Conservation (phyloP, 2,888 invertebrate genomes). For the Mycogona germanica region DNA sequence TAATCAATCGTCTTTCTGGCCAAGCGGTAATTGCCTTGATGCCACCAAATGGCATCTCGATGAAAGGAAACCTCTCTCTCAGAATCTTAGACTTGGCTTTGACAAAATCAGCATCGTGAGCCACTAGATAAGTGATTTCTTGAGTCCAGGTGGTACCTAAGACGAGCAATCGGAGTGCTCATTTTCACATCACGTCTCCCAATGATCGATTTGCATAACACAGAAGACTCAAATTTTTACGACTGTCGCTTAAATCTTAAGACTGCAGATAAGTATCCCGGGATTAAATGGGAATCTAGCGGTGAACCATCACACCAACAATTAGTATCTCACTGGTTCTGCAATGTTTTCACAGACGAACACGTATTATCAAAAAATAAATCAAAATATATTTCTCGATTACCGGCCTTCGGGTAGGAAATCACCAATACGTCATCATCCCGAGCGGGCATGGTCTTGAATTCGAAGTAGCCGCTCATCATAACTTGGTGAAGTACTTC, state of each 20-base stretch:
- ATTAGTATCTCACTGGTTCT: too few relatives aligned
- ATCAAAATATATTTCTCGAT: too few relatives aligned
- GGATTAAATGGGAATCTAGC: too few relatives aligned
- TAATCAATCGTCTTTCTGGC: slow-evolving; percentile 43
- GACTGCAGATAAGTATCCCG: too few relatives aligned
- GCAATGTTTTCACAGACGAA: too few relatives aligned
- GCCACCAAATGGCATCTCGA: slow-evolving; percentile 41
- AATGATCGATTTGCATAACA: too few relatives aligned
- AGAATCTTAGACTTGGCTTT: slow-evolving; percentile 49
- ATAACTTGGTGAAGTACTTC: background rate
- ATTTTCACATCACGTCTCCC: too few relatives aligned
- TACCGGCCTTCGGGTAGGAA: slow-evolving; percentile 11
- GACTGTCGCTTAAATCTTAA: too few relatives aligned
- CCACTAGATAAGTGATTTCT: slow-evolving; percentile 85
- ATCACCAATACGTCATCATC: slow-evolving; percentile 1
- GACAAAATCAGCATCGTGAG: slow-evolving; percentile 63
- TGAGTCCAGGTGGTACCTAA: slow-evolving; percentile 85
- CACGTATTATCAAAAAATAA: too few relatives aligned
- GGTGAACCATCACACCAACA: too few relatives aligned
- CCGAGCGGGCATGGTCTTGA: background rate
- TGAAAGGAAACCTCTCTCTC: slow-evolving; percentile 56
- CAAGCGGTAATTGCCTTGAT: slow-evolving; percentile 21
- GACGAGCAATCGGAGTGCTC: too few relatives aligned
- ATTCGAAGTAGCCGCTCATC: slow-evolving; percentile 1
- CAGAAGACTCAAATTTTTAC: too few relatives aligned